Percentiles rank a stretch among this genome's conserved stretches.
Evolutionary conservation across 1,140 invertebrate genomes (phyloP).

Genomic region (Bemisia tabaci): DNA sequence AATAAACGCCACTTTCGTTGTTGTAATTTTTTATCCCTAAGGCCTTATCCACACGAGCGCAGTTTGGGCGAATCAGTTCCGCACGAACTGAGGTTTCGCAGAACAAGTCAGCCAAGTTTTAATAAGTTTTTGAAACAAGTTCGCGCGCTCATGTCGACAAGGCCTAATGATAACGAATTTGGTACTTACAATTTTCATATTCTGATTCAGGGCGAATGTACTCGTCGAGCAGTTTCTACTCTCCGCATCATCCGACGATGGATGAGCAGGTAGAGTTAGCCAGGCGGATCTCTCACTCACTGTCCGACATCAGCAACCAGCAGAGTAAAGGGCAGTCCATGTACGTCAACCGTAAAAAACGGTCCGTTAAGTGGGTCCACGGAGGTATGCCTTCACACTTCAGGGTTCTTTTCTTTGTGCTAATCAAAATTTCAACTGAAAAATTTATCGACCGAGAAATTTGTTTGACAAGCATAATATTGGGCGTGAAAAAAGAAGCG

Average conservation of each 20-base stretch:
- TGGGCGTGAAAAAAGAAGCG: constrained; percentile 11
- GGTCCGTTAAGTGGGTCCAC: constrained; percentile 87
- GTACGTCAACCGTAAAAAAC: constrained; percentile 87
- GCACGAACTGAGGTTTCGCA: too few relatives aligned
- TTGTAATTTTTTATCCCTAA: too few relatives aligned
- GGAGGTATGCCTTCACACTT: constrained; percentile 42
- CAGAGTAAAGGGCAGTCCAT: constrained; percentile 85
- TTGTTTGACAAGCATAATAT: neutral
- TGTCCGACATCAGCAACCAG: constrained; percentile 81
- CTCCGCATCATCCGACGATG: constrained; percentile 78
- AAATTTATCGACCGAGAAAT: neutral
- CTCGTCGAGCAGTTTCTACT: constrained; percentile 87
- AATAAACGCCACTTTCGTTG: too few relatives aligned
- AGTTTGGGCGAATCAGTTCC: too few relatives aligned
- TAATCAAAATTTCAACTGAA: neutral
- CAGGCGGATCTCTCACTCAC: constrained; percentile 75
- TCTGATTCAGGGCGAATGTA: constrained; percentile 72
- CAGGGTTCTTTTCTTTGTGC: neutral
- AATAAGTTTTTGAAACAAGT: too few relatives aligned
- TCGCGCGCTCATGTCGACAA: too few relatives aligned
- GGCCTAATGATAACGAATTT: too few relatives aligned
- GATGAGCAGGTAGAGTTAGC: constrained; percentile 90
- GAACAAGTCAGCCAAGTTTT: too few relatives aligned
- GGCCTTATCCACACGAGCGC: too few relatives aligned
- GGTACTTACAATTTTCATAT: too few relatives aligned